Evolutionary conservation across 2,113 vertebrate genomes (phyloP).

Genomic region (Laticauda colubrina): DNA sequence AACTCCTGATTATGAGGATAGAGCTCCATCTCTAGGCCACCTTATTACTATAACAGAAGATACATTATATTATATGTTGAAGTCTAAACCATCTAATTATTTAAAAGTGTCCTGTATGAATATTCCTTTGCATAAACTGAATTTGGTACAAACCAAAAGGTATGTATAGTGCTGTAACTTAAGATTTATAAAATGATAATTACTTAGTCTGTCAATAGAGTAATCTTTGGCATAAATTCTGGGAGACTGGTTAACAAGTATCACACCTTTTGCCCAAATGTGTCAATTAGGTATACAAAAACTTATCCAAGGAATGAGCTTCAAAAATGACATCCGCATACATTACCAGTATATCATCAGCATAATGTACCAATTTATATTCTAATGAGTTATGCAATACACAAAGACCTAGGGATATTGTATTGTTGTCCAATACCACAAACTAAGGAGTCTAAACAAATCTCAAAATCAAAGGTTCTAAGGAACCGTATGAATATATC

Average conservation of each 20-base stretch:
- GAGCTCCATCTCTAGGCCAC: too few species aligned
- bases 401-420: not conserved
- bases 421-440: not conserved
- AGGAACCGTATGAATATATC: not conserved
- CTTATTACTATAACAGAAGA: too few species aligned
- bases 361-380: not conserved
- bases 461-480: not conserved
- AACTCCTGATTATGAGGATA: too few species aligned
- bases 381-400: not conserved
- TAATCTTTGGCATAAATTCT: not conserved
- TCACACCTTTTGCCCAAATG: not conserved
- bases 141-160: not conserved
- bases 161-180: not conserved
- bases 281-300: not conserved
- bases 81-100: not conserved
- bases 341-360: not conserved
- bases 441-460: not conserved
- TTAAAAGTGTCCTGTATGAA: not conserved
- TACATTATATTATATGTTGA: not conserved
- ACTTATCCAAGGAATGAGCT: not conserved
- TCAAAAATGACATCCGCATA: not conserved
- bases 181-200: not conserved
- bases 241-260: not conserved
- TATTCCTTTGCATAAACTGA: not conserved
- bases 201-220: not conserved